Conservation (phyloP, 2,888 invertebrate genomes). For the Limnephilus rhombicus region DNA sequence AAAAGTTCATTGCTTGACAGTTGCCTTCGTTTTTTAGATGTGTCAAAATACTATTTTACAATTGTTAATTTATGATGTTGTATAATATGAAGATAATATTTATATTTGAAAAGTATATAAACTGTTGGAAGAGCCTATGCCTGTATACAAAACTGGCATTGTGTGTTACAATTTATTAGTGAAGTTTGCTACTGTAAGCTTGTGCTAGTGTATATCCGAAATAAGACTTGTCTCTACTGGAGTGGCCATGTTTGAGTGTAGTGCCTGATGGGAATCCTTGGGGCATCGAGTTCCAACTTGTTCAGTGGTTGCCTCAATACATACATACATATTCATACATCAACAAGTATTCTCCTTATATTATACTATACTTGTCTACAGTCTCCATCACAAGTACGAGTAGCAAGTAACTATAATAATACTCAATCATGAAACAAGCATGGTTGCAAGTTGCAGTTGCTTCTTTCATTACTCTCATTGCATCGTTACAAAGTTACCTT, state of each 20-base stretch:
- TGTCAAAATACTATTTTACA: slow-evolving; percentile 49
- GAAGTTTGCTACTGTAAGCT: slow-evolving; percentile 36
- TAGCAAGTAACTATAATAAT: not conserved
- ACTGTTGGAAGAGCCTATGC: slow-evolving; percentile 36
- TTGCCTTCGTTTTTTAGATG: slow-evolving; percentile 49
- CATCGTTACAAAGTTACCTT: slow-evolving; percentile 6
- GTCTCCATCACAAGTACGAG: not conserved
- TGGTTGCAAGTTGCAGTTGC: not conserved
- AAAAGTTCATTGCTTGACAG: slow-evolving; percentile 45
- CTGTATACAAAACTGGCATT: slow-evolving; percentile 51
- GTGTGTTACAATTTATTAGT: slow-evolving; percentile 46
- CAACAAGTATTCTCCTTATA: not conserved
- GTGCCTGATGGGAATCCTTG: slow-evolving; percentile 32
- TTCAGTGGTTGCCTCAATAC: slow-evolving; percentile 8
- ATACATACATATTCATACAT: slow-evolving; percentile 2
- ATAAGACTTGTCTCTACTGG: slow-evolving; percentile 36
- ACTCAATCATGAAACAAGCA: not conserved
- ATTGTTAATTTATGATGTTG: slow-evolving; percentile 49
- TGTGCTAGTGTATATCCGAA: slow-evolving; percentile 15
- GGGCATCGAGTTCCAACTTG: slow-evolving; percentile 5
- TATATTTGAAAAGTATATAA: slow-evolving; percentile 43
- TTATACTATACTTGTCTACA: not conserved
- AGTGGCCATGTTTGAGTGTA: slow-evolving; percentile 36
- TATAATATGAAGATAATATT: slow-evolving; percentile 43
- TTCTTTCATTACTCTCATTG: not conserved